Evolutionary conservation across 2,797 vertebrate species (phyloP).

Genomic region (Clarias fuscus): DNA sequence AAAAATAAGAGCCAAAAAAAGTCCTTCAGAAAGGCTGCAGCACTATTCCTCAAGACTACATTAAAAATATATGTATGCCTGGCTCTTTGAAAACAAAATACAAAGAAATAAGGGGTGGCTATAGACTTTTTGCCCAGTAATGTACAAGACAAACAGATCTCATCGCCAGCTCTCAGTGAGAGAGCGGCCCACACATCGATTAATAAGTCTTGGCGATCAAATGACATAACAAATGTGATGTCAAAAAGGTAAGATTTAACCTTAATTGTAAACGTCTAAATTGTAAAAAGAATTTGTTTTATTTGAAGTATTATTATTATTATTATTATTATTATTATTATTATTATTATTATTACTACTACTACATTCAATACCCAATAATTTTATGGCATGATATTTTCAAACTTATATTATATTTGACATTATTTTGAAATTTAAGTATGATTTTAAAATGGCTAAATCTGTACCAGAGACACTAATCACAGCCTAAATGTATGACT

Average conservation of each 20-base stretch:
- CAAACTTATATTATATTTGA: not conserved
- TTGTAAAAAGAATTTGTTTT: not conserved
- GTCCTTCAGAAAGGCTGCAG: too few species aligned
- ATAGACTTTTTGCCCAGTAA: too few species aligned
- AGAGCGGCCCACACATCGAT: not conserved
- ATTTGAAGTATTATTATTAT: too few species aligned
- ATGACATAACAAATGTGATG: not conserved
- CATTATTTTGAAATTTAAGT: too few species aligned
- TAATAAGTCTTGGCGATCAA: not conserved
- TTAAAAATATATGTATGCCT: too few species aligned
- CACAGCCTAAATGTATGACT: not conserved
- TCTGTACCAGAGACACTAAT: not conserved
- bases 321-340: conserved; percentile 19
- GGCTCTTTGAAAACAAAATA: too few species aligned
- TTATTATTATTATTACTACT: conserved; percentile 39
- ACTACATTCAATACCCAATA: not conserved
- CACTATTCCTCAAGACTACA: too few species aligned
- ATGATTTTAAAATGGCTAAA: not conserved
- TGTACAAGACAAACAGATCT: not conserved
- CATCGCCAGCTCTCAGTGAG: not conserved
- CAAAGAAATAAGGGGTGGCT: too few species aligned
- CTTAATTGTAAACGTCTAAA: not conserved
- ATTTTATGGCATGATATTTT: not conserved
- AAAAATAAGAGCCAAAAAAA: too few species aligned
- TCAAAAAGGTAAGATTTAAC: not conserved